Evolutionary conservation across 2,888 invertebrate species (phyloP).

Genomic region (Caenorhabditis imperialis): DNA sequence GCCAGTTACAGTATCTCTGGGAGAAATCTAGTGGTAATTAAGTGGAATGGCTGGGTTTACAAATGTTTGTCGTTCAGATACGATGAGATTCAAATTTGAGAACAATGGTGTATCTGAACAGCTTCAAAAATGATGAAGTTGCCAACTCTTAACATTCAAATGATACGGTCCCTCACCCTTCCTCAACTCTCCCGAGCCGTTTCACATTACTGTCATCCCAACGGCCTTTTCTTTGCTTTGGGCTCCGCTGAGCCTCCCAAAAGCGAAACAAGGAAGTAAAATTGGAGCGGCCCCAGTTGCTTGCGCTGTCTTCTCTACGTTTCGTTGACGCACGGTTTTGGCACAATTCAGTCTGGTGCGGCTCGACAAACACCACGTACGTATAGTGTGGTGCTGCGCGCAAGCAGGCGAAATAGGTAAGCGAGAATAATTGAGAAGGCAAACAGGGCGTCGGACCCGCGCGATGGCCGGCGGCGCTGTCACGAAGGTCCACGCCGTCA

Average conservation of each 20-base stretch:
- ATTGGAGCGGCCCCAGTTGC: slow-evolving; percentile 8
- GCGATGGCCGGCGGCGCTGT: slow-evolving; percentile 53
- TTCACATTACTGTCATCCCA: slow-evolving; percentile 50
- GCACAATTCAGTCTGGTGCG: slow-evolving; percentile 47
- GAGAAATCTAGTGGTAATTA: too few relatives aligned
- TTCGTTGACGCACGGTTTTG: slow-evolving; percentile 52
- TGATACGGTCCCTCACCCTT: background rate
- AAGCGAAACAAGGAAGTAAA: slow-evolving; percentile 51
- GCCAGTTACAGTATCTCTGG: too few relatives aligned
- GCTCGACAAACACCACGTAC: slow-evolving; percentile 54
- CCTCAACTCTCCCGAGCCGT: slow-evolving; percentile 26
- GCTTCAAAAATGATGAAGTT: too few relatives aligned
- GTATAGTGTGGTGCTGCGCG: slow-evolving; percentile 46
- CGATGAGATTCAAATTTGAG: too few relatives aligned
- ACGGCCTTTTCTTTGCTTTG: slow-evolving; percentile 46
- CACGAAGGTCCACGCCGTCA: slow-evolving; percentile 47
- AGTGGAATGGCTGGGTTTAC: too few relatives aligned
- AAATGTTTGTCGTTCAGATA: too few relatives aligned
- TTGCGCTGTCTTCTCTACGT: slow-evolving; percentile 47
- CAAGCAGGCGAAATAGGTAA: slow-evolving; percentile 49
- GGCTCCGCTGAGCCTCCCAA: slow-evolving; percentile 34
- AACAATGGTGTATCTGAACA: too few relatives aligned
- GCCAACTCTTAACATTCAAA: slow-evolving; percentile 34
- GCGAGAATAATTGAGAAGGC: slow-evolving; percentile 53
- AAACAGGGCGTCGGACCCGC: slow-evolving; percentile 40